A percentile compares a stretch with the other conserved stretches of the same genome.
Conservation (phyloP, 2,888 invertebrate genomes). For the Cerastoderma edule region DNA sequence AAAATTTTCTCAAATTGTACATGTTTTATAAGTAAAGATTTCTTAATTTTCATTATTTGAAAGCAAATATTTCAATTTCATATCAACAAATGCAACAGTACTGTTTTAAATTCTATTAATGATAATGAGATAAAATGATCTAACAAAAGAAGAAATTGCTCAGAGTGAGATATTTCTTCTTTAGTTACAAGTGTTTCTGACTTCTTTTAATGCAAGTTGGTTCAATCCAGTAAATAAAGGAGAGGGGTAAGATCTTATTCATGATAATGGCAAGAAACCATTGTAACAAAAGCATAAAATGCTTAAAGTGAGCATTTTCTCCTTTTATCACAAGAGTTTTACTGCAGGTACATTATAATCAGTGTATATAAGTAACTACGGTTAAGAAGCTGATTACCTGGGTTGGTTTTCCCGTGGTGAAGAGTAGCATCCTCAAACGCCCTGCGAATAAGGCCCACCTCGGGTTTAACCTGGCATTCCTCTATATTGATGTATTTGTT, state of each 20-base stretch:
- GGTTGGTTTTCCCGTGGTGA: conserved; percentile 63
- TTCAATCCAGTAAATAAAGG: too few relatives aligned
- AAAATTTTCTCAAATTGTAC: too few relatives aligned
- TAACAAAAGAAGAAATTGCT: too few relatives aligned
- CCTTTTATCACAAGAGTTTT: neutral
- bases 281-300: conserved; percentile 7
- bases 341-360: neutral
- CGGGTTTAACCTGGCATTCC: conserved; percentile 47
- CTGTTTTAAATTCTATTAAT: too few relatives aligned
- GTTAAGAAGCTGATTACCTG: conserved; percentile 56
- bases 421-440: conserved; percentile 70
- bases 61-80: too few relatives aligned
- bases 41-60: too few relatives aligned
- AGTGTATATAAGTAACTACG: neutral
- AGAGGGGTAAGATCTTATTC: neutral
- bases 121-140: too few relatives aligned
- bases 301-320: conserved; percentile 1
- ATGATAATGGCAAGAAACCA: neutral
- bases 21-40: too few relatives aligned
- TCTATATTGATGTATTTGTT: conserved; percentile 65
- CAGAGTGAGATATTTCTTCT: too few relatives aligned
- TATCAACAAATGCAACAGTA: too few relatives aligned
- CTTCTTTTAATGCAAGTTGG: too few relatives aligned
- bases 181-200: too few relatives aligned
- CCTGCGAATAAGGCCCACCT: conserved; percentile 62